Evolutionary conservation across 2,888 invertebrate species (phyloP), one percentile per base, ranked within the genome.

Genomic region (Synergus umbraculus): DNA sequence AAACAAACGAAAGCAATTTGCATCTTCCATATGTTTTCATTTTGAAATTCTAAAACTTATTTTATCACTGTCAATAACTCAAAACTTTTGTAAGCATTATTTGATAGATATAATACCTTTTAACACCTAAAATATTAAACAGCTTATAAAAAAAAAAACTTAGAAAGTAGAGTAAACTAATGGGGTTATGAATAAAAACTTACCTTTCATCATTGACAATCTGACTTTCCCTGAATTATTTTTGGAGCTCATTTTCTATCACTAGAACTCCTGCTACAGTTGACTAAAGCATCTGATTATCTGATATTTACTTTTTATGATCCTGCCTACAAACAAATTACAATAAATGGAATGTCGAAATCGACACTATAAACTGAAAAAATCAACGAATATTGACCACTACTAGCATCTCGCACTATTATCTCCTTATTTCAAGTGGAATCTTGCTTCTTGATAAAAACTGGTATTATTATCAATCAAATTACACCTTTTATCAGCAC

Each of bases 171-270:
- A 37, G 37, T 7, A 7, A 37, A 7, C 37, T 37, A 5, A 37
- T 37, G 5, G 37, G 5, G 9, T 54, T n/a, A 54, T 7, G 2
- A 15, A 9, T n/a, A 7, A n/a, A 54, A 54, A 54, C 82, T 85
- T 85, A 92, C 92, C 92, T 87, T 90, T 91, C 81, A 92, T 89
- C 92, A 92, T 92, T 81, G 90, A 89, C 76, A 92, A 84, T 15
- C 91, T 90, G 73, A 92, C 88, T 88, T 92, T 91, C 46, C 86
- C 87, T 29, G 92, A 89, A 83, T 90, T 91, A 12, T 89, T 88
- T 79, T 88, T 92, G 73, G 87, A 87, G 77, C 86, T 89, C 92
- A 92, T 92, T 73, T 73, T 73, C 13, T 29, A 15, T 8, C 9
- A 18, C 44, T 44, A 18, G 8, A 54, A 73, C 29, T 54, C 29